Evolutionary conservation across 1,140 invertebrate species (phyloP).

Genomic region (Zaprionus taronus): DNA sequence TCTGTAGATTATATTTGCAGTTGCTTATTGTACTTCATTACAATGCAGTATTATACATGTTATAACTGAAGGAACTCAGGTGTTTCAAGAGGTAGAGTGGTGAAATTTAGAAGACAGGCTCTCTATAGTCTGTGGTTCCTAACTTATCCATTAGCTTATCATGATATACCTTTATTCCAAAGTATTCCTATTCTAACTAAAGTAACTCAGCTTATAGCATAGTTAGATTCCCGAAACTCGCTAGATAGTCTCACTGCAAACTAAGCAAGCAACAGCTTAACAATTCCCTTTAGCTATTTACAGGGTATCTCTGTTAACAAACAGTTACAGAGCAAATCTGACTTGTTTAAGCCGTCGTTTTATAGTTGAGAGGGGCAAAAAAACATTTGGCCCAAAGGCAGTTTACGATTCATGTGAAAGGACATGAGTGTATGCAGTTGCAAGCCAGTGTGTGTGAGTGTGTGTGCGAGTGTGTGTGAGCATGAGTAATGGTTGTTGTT

Average conservation of each 20-base stretch:
- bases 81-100: neutral
- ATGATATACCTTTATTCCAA: neutral
- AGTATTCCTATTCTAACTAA: neutral
- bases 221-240: neutral
- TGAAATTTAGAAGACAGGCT: neutral
- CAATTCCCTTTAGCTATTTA: neutral
- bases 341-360: slow-evolving; percentile 1
- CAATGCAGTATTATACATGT: neutral
- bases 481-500: slow-evolving; percentile 34
- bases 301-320: neutral
- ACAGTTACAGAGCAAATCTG: neutral
- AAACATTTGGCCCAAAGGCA: slow-evolving; percentile 12
- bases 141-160: neutral
- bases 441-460: slow-evolving; percentile 13
- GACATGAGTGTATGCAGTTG: slow-evolving; percentile 30
- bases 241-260: neutral
- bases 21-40: neutral
- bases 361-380: neutral
- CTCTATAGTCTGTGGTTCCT: too few relatives aligned
- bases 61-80: neutral
- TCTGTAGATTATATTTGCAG: neutral
- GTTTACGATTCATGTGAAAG: slow-evolving; percentile 48
- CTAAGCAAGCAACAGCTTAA: neutral
- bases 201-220: neutral
- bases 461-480: slow-evolving; percentile 21